These are phyloP conservation scores for Gobius niger DNA, from an alignment of 2,113 vertebrate genomes.

Conservation along the genomic window DNA sequence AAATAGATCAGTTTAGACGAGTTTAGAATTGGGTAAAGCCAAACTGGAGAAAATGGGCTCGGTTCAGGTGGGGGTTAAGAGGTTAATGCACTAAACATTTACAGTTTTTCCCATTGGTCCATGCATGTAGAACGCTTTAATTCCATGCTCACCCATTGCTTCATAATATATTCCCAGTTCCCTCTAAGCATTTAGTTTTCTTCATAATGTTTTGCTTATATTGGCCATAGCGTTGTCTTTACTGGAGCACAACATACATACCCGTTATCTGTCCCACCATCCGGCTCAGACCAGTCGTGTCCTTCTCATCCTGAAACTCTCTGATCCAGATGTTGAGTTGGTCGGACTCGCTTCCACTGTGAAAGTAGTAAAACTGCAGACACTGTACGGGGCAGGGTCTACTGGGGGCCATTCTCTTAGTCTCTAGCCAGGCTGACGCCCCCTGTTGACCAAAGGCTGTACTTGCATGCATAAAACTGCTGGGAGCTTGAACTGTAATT, in stretches of 20 bases:
- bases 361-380: constrained; percentile 83
- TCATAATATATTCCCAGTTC: no score
- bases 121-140: no score
- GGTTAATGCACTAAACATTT: no score
- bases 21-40: no score
- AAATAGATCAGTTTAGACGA: no score
- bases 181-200: no score
- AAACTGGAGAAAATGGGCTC: no score
- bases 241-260: constrained; percentile 42
- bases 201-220: no score
- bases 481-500: not conserved
- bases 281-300: constrained; percentile 45
- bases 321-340: constrained; percentile 76
- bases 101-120: no score
- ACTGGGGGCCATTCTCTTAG: constrained; percentile 70
- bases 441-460: constrained; percentile 46
- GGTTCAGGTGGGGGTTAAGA: no score
- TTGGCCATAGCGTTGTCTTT: not conserved
- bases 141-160: no score
- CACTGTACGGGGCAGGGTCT: constrained; percentile 77
- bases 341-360: constrained; percentile 72
- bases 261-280: constrained; percentile 74
- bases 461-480: constrained; percentile 81
- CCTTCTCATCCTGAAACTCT: constrained; percentile 56
- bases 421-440: constrained; percentile 75